These are phyloP conservation scores for Muscicapa adusta DNA, from an alignment of 2,113 vertebrate species.

Conservation along the genomic window DNA sequence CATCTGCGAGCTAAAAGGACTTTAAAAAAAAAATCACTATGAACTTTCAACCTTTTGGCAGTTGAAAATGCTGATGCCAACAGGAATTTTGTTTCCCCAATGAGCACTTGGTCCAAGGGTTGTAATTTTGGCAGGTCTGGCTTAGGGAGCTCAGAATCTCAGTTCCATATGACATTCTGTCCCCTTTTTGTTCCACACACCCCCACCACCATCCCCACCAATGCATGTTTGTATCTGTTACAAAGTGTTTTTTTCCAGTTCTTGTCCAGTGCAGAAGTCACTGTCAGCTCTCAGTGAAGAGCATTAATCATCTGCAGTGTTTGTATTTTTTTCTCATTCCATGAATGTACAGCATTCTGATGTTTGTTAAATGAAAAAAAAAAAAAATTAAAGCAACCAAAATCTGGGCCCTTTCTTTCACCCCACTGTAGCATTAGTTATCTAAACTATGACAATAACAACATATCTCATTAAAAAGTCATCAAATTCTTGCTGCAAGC, in stretches of 20 bases:
- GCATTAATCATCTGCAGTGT: neutral
- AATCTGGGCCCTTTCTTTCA: neutral
- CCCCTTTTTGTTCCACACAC: neutral
- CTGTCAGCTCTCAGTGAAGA: neutral
- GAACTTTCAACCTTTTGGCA: conserved; percentile 21
- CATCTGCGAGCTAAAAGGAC: neutral
- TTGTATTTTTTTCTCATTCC: neutral
- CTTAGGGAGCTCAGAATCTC: neutral
- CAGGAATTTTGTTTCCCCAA: neutral
- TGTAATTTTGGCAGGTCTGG: neutral
- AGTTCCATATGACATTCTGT: neutral
- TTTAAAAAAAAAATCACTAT: neutral
- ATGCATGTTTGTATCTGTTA: neutral
- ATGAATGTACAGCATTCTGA: neutral
- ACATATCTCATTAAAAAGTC: neutral
- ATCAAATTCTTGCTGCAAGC: neutral
- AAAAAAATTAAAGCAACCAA: neutral
- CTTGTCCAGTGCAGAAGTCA: neutral
- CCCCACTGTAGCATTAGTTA: neutral
- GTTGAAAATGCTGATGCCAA: neutral
- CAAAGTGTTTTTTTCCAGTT: neutral
- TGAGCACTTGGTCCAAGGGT: neutral
- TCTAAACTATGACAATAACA: neutral
- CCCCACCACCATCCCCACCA: too few relatives aligned
- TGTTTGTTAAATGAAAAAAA: neutral